phyloP scores from a whole-genome alignment of 2,113 vertebrate species.

The Coptodon rendalli region DNA sequence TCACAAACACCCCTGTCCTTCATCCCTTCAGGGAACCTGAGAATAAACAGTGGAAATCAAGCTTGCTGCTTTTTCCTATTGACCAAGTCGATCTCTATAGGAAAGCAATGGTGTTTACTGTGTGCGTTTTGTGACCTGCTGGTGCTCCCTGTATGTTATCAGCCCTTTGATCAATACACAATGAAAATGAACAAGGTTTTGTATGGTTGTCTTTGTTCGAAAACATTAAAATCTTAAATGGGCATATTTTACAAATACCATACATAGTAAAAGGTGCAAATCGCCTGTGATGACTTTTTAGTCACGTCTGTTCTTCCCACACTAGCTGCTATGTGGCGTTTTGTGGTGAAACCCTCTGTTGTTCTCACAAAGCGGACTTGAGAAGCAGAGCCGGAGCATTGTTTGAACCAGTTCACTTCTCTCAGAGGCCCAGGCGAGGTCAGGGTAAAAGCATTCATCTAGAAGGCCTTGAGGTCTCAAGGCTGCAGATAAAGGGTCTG shows the following conservation, averaged over 20 bases:
- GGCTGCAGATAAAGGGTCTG: constrained; percentile 51
- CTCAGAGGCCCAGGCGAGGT: constrained; percentile 37
- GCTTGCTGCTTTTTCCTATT: constrained; percentile 42
- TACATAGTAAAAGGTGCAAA: background rate
- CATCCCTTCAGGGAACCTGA: constrained; percentile 11
- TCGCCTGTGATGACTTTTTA: background rate
- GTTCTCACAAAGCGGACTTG: constrained; percentile 15
- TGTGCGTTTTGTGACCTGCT: background rate
- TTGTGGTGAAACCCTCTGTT: background rate
- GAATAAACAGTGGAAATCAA: constrained; percentile 74
- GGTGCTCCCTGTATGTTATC: background rate
- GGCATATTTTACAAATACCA: background rate
- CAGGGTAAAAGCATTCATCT: constrained; percentile 56
- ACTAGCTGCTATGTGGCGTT: background rate
- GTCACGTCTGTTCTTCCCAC: background rate
- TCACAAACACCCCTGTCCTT: background rate
- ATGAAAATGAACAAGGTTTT: background rate
- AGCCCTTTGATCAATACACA: background rate
- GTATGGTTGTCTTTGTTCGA: background rate
- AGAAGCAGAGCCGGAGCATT: constrained; percentile 21
- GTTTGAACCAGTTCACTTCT: constrained; percentile 37
- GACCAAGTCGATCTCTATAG: constrained; percentile 3
- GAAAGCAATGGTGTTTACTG: constrained; percentile 33
- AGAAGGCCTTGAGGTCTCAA: constrained; percentile 50
- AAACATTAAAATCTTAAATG: background rate